Base-by-base conservation (phyloP, 2,113 vertebrate species). In the Mola mola region DNA sequence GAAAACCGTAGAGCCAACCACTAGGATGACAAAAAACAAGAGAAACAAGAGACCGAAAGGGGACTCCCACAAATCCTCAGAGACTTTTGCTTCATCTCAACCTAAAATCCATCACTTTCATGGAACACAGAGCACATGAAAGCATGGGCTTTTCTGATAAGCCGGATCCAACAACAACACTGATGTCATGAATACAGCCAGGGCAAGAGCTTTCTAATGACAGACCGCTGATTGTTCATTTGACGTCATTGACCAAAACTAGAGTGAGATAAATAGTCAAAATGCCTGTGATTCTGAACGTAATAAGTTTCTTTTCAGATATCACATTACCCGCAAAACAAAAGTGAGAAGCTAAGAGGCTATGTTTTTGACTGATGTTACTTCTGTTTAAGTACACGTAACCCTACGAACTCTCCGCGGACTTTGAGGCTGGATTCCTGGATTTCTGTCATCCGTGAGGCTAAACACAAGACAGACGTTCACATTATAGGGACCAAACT, bases 131-230 rank as follows among this genome's bases (percentile, higher is more conserved):
- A 64, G 60, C 61, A 42, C 68, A 63, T 71, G 48, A 87, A 78
- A 71, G 72, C 59, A 33, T 2, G 3, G 43, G 55, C 22, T 44
- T 34, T 42, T 37, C 64, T 71, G 87, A 89, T 88, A 87, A 85
- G 75, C n/a, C 9, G 21, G 22, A 40, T 71, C 87, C 88, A 90
- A 89, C 43, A 65, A 61, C 75, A 89, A 80, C 79, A 81, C 20
- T 83, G 81, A 87, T 78, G 73, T 81, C 77, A 74, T 62, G 62
- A 80, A 72, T 59, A 60, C 4, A 15, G 59, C 42, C 63, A 38
- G 66, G 64, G 58, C 49, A 44, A 71, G 59, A 79, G 36, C 43
- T 44, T 10, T 36, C 52, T 24, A 43, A 55, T 64, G 66, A 80
- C 59, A 56, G 74, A 85, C 66, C 37, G 46, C 73, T 64, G 72